These are phyloP conservation scores for Pollimyrus isidori DNA, from an alignment of 2,113 vertebrate species.

Conservation along the genomic window DNA sequence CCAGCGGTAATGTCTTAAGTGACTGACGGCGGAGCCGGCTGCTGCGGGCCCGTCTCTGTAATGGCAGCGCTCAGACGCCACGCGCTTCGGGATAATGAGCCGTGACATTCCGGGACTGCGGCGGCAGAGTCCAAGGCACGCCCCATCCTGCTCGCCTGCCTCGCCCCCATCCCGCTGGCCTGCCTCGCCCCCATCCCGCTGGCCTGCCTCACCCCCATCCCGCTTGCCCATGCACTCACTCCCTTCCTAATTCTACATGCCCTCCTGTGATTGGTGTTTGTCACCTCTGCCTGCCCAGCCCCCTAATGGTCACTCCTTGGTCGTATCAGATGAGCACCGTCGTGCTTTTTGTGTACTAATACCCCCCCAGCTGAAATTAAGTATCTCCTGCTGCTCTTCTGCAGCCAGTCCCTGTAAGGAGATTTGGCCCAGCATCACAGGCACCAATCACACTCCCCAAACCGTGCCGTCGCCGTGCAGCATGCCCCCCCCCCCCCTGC, in stretches of 20 bases:
- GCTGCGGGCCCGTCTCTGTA: slow-evolving; percentile 9
- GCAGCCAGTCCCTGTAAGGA: background rate
- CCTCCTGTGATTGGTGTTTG: background rate
- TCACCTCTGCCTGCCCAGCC: background rate
- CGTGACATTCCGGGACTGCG: background rate
- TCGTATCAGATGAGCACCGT: background rate
- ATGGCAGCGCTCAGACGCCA: slow-evolving; percentile 7
- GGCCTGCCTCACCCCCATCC: too few relatives aligned
- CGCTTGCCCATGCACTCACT: background rate
- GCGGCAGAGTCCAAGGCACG: background rate
- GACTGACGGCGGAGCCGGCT: background rate
- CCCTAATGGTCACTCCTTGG: background rate
- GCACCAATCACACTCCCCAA: background rate
- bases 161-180: too few relatives aligned
- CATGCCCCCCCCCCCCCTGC: too few relatives aligned
- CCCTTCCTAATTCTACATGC: background rate
- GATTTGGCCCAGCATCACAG: background rate
- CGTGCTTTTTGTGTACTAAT: background rate
- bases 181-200: too few relatives aligned
- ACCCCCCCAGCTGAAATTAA: background rate
- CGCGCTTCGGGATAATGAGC: slow-evolving; percentile 2
- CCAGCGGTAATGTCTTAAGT: slow-evolving; percentile 19
- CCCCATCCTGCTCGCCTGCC: background rate
- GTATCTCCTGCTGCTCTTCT: background rate
- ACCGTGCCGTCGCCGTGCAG: background rate